Evolutionary conservation across 2,888 invertebrate genomes (phyloP), one percentile per base, ranked within the genome.

Genomic region (Mesoligia furuncula): DNA sequence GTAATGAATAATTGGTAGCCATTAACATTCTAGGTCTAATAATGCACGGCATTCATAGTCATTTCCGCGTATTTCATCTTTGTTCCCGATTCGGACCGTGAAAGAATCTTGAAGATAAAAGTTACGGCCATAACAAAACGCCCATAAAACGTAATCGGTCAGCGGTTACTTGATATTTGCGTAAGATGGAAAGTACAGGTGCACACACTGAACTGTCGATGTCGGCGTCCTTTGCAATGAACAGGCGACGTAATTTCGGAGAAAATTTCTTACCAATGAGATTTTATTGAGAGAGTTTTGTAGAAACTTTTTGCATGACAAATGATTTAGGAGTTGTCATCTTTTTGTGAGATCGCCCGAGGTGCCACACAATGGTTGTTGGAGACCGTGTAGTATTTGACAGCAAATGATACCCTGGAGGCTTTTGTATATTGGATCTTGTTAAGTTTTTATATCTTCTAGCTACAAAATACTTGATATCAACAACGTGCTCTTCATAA

Each of bases 61-160:
- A 70, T 82, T 86, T 88, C 88, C 87, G 86, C 79, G 67, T 88
- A 82, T 88, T 88, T 86, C 87, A 81, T 83, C 72, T 86, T 81
- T 75, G 87, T 81, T 83, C 84, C 83, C 85, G 85, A 87, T 88
- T 84, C 84, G 81, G 83, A 77, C 65, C 80, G 79, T 77, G 72
- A 83, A 88, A 81, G 59, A 82, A 79, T 80, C 71, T 76, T 73
- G 70, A 76, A 83, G 79, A 80, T 86, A 83, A 85, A 83, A 86
- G 79, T 85, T 83, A 85, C 81, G 80, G 67, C 71, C 78, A 72
- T 79, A 75, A 74, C 77, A 79, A 70, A 79, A 75, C 80, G 83
- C 70, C 73, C 75, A 81, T 79, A 77, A 83, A 80, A 77, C 78
- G 84, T 84, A 88, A 88, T 82, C 77, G 76, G 73, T 82, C 74